Base-by-base conservation (phyloP, 1,140 invertebrate species). In the Tetragnatha versicolor region DNA sequence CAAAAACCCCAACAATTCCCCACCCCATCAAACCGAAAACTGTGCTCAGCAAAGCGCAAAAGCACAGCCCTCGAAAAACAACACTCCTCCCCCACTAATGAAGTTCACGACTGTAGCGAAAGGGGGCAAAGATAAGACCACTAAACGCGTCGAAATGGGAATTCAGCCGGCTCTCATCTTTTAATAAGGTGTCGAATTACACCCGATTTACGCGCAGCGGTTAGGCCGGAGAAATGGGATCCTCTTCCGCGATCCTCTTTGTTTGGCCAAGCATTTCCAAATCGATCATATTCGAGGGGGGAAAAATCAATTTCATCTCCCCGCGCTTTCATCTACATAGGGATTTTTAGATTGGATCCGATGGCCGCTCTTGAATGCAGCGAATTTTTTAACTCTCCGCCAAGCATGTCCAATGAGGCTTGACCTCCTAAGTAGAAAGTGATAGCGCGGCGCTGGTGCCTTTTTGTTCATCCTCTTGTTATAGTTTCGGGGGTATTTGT, bases 141-240 rank as follows among this genome's bases (percentile, higher is more conserved):
- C 6, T n/a, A 39, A 63, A 35, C 49, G 27, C 20, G 39, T 29
- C 49, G 33, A 31, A 68, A 53, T 39, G 53, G 69, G 25, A 45
- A 29, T 45, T 58, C 45, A 58, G 33, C 33, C 39, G 42, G 53
- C 39, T 63, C 51, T 75, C 58, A 75, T 61, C 72, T 49, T 75
- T 75, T 75, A 75, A 75, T 75, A 75, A 75, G 58, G 72, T 75
- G 72, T 63, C 39, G 72, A 75, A 75, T 75, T 61, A 75, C 72
- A 63, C 39, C 20, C 55, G 27, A 75, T 47, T 61, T 63, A 63
- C 58, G 25, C 27, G 53, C 53, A 73, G 69, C 35, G 55, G 51
- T 73, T 45, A 63, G 63, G 72, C 61, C 49, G 53, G 49, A 53
- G 69, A 9, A 29, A 45, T 25, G 39, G 72, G 72, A 33, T 39